Evolutionary conservation across 2,113 vertebrate genomes (phyloP).

Genomic region (Girardinichthys multiradiatus): DNA sequence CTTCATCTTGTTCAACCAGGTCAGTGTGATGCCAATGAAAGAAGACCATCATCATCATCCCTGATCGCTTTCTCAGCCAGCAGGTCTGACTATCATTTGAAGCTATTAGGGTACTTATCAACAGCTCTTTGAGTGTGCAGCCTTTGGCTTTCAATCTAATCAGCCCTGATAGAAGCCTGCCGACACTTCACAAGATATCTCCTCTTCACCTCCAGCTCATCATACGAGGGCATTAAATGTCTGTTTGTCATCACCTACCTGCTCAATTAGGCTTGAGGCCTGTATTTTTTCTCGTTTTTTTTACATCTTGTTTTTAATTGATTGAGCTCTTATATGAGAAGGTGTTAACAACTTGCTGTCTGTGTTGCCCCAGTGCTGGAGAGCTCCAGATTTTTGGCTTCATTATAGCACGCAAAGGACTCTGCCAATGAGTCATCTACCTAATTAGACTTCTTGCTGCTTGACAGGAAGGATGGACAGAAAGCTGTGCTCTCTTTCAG

Average conservation of each 20-base stretch:
- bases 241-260: slow-evolving; percentile 49
- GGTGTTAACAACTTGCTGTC: slow-evolving; percentile 33
- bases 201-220: slow-evolving; percentile 55
- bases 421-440: slow-evolving; percentile 32
- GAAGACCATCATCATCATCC: slow-evolving; percentile 49
- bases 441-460: slow-evolving; percentile 49
- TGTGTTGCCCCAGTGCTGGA: slow-evolving; percentile 10
- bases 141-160: slow-evolving; percentile 67
- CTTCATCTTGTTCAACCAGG: slow-evolving; percentile 27
- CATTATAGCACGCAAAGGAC: slow-evolving; percentile 40
- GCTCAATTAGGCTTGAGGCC: slow-evolving; percentile 31
- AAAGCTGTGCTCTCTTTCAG: slow-evolving; percentile 32
- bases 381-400: slow-evolving; percentile 44
- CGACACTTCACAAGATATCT: slow-evolving; percentile 34
- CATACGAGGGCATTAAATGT: slow-evolving; percentile 32
- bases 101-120: slow-evolving; percentile 70
- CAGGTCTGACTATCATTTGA: slow-evolving; percentile 53
- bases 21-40: slow-evolving; percentile 53
- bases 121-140: slow-evolving; percentile 61
- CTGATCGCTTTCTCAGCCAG: slow-evolving; percentile 56
- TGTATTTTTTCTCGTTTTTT: slow-evolving; percentile 25
- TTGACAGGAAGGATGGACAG: slow-evolving; percentile 38
- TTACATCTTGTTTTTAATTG: slow-evolving; percentile 53
- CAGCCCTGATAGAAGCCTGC: slow-evolving; percentile 51
- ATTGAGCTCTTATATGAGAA: slow-evolving; percentile 35